A percentile compares a stretch with the other conserved stretches of the same genome.
These are phyloP conservation scores for Himalopsyche anomala DNA, from an alignment of 2,888 invertebrate species.

Conservation along the genomic window DNA sequence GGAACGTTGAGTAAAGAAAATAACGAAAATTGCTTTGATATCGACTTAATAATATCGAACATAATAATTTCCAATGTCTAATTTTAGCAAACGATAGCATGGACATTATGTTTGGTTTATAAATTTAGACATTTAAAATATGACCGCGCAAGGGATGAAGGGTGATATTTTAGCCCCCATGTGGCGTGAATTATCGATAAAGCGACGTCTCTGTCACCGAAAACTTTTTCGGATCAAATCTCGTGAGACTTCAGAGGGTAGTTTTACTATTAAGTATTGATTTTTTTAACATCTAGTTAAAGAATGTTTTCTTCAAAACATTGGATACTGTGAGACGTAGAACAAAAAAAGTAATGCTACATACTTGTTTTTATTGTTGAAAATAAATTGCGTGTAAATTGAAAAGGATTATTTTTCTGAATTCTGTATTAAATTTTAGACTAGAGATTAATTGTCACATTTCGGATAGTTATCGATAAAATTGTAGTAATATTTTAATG, in stretches of 20 bases:
- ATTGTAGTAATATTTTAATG: no score
- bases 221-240: conserved; percentile 24
- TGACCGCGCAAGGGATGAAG: not conserved
- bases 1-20: no score
- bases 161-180: conserved; percentile 6
- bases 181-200: conserved; percentile 26
- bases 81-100: not conserved
- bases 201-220: conserved; percentile 3
- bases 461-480: no score
- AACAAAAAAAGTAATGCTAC: not conserved
- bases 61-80: no score
- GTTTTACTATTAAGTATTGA: conserved; percentile 4
- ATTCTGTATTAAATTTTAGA: no score
- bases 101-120: not conserved
- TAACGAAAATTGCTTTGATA: no score
- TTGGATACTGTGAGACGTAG: not conserved
- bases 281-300: conserved; percentile 27
- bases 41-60: no score
- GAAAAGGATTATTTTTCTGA: no score
- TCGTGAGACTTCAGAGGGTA: not conserved
- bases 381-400: no score
- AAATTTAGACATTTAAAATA: conserved; percentile 6
- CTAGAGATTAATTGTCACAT: no score
- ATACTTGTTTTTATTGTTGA: no score
- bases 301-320: not conserved